Base-by-base conservation (phyloP, 1,140 invertebrate species). In the Drosophila willistoni region DNA sequence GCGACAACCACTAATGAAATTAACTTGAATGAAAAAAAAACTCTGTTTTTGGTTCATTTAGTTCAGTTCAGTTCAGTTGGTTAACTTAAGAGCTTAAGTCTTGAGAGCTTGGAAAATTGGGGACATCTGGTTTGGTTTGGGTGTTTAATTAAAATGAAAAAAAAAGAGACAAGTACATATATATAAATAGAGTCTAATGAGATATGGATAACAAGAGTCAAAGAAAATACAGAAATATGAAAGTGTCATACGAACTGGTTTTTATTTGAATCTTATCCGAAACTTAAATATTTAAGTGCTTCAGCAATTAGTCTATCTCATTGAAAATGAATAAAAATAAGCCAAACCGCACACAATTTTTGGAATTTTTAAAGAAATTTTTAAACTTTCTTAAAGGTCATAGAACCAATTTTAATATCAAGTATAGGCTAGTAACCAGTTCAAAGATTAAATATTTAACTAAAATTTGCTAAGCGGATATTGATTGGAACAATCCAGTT, bases 1-100 rank as follows among this genome's bases (percentile, higher is more conserved):
- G 33, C 56, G 56, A 33, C 56, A 59, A 36, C 56, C 29, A 59
- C 56, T 59, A 59, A 59, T 59, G 56, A 36, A 59, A 59, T 59
- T 59, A 59, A 59, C 33, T 59, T 19, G 44, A 51, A 51, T 51
- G 44, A 25, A 56, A 57, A 17, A 36, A 36, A 59, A 51, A 51
- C 44, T 22, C 44, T 51, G 44, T 51, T 51, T 51, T 59, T 59
- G 56, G 14, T 33, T 36, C 56, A 39, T 59, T 19, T 59, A 36
- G 56, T 36, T 51, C 17, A 19, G 33, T 34, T 47, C 17, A 47
- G 44, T 47, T 47, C 36, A 13, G 44, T 22, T 51, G 44, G 44
- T 51, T 51, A 19, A 19, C 44, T 51, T 22, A 51, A 51, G 19
- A 51, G 44, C 44, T 51, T 51, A 22, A 22, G 44, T 51, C 17